These are phyloP conservation scores for Chionis minor DNA, from an alignment of 2,113 vertebrate species.

Conservation along the genomic window DNA sequence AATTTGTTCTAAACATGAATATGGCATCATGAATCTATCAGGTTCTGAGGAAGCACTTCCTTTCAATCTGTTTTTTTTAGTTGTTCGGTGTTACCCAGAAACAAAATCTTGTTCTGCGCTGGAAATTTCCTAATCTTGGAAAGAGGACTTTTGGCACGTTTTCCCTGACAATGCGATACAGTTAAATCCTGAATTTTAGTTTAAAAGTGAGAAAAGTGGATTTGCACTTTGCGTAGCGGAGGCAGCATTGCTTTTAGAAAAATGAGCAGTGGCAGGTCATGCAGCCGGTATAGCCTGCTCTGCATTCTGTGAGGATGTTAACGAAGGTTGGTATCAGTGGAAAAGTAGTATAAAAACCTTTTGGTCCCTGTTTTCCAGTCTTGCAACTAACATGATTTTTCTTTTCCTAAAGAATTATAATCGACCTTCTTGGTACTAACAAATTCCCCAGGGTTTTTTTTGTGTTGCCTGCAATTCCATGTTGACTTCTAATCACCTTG, in stretches of 20 bases:
- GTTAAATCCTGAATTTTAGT: not conserved
- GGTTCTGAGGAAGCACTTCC: slow-evolving; percentile 37
- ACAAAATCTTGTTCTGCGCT: not conserved
- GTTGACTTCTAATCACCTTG: not conserved
- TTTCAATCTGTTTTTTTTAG: not conserved
- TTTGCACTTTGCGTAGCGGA: not conserved
- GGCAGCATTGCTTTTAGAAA: not conserved
- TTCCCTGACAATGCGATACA: not conserved
- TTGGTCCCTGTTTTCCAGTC: not conserved
- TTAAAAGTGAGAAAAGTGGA: not conserved
- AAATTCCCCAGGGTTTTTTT: not conserved
- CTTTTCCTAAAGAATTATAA: not conserved
- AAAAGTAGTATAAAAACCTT: not conserved
- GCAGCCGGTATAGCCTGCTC: not conserved
- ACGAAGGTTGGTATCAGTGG: not conserved
- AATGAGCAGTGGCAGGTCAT: not conserved
- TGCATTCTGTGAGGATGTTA: not conserved
- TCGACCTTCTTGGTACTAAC: not conserved
- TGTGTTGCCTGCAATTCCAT: not conserved
- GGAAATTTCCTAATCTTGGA: slow-evolving; percentile 13
- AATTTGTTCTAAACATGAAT: slow-evolving; percentile 48
- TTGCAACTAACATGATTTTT: not conserved
- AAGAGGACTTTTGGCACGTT: not conserved
- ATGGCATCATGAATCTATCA: slow-evolving; percentile 28
- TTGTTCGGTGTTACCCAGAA: slow-evolving; percentile 20